Conservation (phyloP, 2,888 invertebrate species). For the Altica lythri region DNA sequence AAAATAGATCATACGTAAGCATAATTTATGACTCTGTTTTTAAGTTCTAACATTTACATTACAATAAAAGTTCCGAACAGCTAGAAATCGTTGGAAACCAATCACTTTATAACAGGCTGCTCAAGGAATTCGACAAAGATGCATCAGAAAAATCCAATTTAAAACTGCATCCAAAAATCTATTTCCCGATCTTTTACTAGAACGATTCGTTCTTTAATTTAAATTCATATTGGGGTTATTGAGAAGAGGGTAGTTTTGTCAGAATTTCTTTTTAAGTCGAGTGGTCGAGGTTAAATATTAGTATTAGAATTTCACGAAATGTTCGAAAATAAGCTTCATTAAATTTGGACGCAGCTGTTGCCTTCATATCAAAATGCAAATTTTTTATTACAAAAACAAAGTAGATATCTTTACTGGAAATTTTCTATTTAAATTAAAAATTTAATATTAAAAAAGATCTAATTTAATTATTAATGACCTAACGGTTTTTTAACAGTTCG, state of each 20-base stretch:
- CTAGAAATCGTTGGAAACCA: slow-evolving; percentile 6
- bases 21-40: no score
- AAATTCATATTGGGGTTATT: slow-evolving; percentile 12
- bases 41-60: no score
- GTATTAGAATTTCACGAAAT: slow-evolving; percentile 2
- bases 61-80: no score
- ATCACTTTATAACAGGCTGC: slow-evolving; percentile 11
- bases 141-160: slow-evolving; percentile 34
- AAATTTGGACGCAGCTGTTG: slow-evolving; percentile 12
- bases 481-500: no score
- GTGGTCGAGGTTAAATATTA: neutral
- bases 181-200: slow-evolving; percentile 34
- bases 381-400: slow-evolving; percentile 1
- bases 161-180: slow-evolving; percentile 37
- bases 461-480: no score
- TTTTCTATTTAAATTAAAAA: no score
- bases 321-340: slow-evolving; percentile 9
- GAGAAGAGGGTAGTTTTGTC: slow-evolving; percentile 1
- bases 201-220: slow-evolving; percentile 9
- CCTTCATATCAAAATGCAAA: slow-evolving; percentile 2
- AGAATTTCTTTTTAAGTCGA: neutral
- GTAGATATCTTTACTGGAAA: no score
- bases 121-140: slow-evolving; percentile 15
- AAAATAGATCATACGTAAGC: no score
- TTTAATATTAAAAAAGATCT: no score